Conservation (phyloP, 2,797 vertebrate species). For the Odontamblyopus rebecca region DNA sequence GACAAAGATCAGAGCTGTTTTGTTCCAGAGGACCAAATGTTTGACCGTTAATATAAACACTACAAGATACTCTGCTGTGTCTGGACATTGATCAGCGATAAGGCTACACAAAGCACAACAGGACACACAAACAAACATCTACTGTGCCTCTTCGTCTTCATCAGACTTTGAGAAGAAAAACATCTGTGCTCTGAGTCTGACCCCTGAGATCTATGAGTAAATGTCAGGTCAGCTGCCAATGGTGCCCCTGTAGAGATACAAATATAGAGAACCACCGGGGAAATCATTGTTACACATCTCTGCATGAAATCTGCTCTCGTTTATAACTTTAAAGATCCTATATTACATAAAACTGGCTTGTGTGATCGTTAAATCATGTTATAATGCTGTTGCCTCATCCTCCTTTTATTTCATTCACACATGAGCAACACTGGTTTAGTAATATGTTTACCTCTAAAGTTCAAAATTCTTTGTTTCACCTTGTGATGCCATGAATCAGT, state of each 20-base stretch:
- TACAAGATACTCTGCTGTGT: slow-evolving; percentile 46
- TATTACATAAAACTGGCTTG: too few relatives aligned
- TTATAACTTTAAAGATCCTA: background rate
- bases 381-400: too few relatives aligned
- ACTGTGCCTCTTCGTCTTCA: slow-evolving; percentile 59
- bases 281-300: background rate
- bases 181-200: slow-evolving; percentile 41
- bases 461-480: too few relatives aligned
- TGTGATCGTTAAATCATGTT: too few relatives aligned
- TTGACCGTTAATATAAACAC: slow-evolving; percentile 50
- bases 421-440: too few relatives aligned
- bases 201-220: slow-evolving; percentile 23
- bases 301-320: background rate
- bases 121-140: slow-evolving; percentile 50
- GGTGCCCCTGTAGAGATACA: background rate
- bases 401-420: too few relatives aligned
- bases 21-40: slow-evolving; percentile 43
- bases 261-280: background rate
- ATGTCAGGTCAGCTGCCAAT: background rate
- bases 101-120: slow-evolving; percentile 27
- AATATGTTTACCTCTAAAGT: too few relatives aligned
- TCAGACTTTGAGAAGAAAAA: slow-evolving; percentile 57
- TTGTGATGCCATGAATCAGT: too few relatives aligned
- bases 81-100: slow-evolving; percentile 58
- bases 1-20: slow-evolving; percentile 14